Conservation (phyloP, 92 coral and sea anemone species). For the Phenganax marumi region DNA sequence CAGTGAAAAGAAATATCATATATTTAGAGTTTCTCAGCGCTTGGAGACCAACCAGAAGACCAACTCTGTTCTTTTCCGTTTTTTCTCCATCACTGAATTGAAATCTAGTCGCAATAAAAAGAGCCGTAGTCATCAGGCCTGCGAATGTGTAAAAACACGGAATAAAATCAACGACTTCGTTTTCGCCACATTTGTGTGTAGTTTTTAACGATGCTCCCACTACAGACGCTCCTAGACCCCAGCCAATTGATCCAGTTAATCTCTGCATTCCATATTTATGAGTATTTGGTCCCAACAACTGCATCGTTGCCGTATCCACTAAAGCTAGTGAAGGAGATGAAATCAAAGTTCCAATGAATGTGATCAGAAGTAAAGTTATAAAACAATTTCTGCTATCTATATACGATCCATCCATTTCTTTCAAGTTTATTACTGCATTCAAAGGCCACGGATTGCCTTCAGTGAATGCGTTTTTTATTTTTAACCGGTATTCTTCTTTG, state of each 20-base stretch:
- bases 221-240: slow-evolving; percentile 99
- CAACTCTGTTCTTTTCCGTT: slow-evolving; percentile 64
- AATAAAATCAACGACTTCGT: slow-evolving; percentile 90
- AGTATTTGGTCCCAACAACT: slow-evolving; percentile 82
- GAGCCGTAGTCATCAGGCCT: slow-evolving; percentile 78
- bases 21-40: slow-evolving; percentile 86
- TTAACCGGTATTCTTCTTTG: slow-evolving; percentile 49
- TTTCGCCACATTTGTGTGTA: slow-evolving; percentile 82
- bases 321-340: slow-evolving; percentile 94
- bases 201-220: slow-evolving; percentile 96
- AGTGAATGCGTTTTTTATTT: slow-evolving; percentile 68
- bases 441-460: slow-evolving; percentile 97
- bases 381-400: slow-evolving; percentile 83
- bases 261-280: slow-evolving; percentile 99
- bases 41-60: slow-evolving; percentile 87
- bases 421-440: slow-evolving; percentile 65
- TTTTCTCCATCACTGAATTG: slow-evolving; percentile 70
- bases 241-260: slow-evolving; percentile 97
- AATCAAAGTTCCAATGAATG: slow-evolving; percentile 86
- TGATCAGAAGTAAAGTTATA: slow-evolving; percentile 79
- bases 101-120: slow-evolving; percentile 79
- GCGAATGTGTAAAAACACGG: slow-evolving; percentile 98
- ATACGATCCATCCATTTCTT: slow-evolving; percentile 56
- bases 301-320: slow-evolving; percentile 96
- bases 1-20: slow-evolving; percentile 94